Evolutionary conservation across 2,888 invertebrate genomes (phyloP).

Genomic region (Drosophila demipolita): DNA sequence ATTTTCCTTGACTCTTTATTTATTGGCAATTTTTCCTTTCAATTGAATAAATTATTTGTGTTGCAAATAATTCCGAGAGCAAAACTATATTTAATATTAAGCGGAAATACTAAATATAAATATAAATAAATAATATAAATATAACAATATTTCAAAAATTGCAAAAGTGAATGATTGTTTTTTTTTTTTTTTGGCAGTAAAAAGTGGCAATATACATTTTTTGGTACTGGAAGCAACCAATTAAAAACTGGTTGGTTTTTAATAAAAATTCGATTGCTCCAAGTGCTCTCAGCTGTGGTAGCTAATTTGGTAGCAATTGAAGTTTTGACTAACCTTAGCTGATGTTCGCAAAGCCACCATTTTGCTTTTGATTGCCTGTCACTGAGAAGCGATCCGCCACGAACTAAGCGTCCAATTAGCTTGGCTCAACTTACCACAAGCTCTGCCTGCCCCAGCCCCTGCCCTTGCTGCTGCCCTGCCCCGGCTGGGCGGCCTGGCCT

Average conservation of each 20-base stretch:
- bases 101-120: background rate
- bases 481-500: background rate
- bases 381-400: slow-evolving; percentile 20
- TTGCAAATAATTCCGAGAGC: background rate
- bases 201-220: background rate
- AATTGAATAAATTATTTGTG: background rate
- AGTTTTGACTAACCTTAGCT: background rate
- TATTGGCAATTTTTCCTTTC: background rate
- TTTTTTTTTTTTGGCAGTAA: background rate
- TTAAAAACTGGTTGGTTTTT: background rate
- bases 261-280: background rate
- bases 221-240: background rate
- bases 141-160: background rate
- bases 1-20: background rate
- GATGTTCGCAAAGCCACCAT: slow-evolving; percentile 26
- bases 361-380: slow-evolving; percentile 27
- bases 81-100: background rate
- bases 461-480: background rate
- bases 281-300: background rate
- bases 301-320: background rate
- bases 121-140: background rate
- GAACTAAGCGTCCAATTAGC: slow-evolving; percentile 65
- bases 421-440: slow-evolving; percentile 24
- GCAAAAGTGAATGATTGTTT: background rate
- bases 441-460: slow-evolving; percentile 1